These are phyloP conservation scores for Cryptomyrus ogoouensis DNA, from an alignment of 2,113 vertebrate genomes.

Conservation along the genomic window DNA sequence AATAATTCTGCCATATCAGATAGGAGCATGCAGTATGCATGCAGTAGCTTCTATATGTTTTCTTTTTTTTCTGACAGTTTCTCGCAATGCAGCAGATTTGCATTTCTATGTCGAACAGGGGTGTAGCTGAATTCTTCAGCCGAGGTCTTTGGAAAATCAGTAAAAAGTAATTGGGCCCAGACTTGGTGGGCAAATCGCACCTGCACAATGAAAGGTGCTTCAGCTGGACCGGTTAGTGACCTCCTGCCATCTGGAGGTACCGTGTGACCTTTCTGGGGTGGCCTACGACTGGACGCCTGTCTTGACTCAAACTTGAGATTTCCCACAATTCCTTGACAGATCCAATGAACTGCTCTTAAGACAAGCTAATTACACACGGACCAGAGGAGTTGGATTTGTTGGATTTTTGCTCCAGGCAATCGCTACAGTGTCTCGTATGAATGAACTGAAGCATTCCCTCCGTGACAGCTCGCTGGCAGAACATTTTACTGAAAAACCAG, in stretches of 20 bases:
- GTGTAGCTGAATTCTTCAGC: conserved; percentile 16
- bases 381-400: not conserved
- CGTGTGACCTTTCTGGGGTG: not conserved
- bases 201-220: conserved; percentile 33
- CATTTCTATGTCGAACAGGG: not conserved
- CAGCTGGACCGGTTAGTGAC: conserved; percentile 14
- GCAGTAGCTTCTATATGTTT: not conserved
- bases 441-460: not conserved
- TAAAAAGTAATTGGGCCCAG: conserved; percentile 40
- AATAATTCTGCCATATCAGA: not conserved
- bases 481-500: not conserved
- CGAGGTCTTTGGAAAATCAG: conserved; percentile 34
- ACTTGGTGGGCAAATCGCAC: conserved; percentile 31
- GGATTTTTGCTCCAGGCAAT: not conserved
- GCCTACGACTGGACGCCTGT: not conserved
- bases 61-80: not conserved
- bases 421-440: not conserved
- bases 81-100: conserved; percentile 8
- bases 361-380: not conserved
- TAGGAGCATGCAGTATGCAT: not conserved
- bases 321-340: not conserved
- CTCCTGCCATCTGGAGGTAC: not conserved
- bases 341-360: not conserved
- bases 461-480: not conserved
- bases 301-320: not conserved